Base-by-base conservation (phyloP, 2,113 vertebrate species). In the Pelvicachromis taeniatus region DNA sequence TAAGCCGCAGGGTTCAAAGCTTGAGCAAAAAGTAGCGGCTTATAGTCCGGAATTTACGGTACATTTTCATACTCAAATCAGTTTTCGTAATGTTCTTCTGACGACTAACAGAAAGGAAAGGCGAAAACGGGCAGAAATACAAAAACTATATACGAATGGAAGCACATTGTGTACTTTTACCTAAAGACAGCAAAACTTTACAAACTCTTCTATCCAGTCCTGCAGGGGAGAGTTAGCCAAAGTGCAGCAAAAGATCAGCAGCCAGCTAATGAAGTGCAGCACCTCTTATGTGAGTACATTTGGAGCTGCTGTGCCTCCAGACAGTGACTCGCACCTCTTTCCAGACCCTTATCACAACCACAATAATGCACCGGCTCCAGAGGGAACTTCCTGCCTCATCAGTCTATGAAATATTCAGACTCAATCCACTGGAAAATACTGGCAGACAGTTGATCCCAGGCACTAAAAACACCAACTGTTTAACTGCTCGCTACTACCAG, bases 371-470 rank as follows among this genome's bases (percentile, higher is more conserved):
- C 4, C 1, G 9, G 52, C 53, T 31, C 33, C 1, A 2, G 52
- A 58, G 48, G 78, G 48, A 75, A 12, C 8, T 21, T 14, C 45
- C 29, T 0, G 19, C 14, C 21, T 58, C 19, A 9, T 84, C 38
- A 45, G 6, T 12, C 33, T 3, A 9, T 77, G 5, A 89, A 81
- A 87, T 73, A 85, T 86, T 86, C 38, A 89, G 48, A 35, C 2
- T 1, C 16, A 45, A 65, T 81, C 19, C 29, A 12, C 55, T 86
- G 29, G n/a, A 35, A 81, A 48, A 48, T 73, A 55, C 77, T 77
- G 19, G 58, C 12, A 12, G 23, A 70, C 73, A 80, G 63, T 79
- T 79, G 48, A 80, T 80, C 23, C 2, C 4, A 53, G 16, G 19
- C 7, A 17, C 19, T 59, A 9, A 7, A 84, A 81, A 82, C n/a